phyloP scores from a whole-genome alignment of 2,797 vertebrate genomes.

The Chaetophractus vellerosus region DNA sequence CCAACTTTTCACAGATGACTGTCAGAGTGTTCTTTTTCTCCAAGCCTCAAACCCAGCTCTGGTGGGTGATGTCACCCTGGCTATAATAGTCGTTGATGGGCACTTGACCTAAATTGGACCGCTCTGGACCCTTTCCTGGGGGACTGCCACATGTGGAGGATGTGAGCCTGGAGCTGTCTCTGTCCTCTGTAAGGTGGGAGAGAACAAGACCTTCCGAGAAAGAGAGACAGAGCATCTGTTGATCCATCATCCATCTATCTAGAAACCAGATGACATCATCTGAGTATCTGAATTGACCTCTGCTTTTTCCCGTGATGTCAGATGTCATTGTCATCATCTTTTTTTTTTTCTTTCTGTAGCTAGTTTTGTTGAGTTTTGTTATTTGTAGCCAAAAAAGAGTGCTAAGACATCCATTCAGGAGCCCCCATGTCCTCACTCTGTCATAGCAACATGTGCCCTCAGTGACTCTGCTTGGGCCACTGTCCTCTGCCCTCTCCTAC shows the following conservation, averaged over 20 bases:
- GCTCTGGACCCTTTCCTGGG: background rate
- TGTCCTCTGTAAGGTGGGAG: background rate
- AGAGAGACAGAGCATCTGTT: background rate
- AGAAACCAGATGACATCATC: background rate
- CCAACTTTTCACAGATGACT: background rate
- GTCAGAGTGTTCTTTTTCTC: background rate
- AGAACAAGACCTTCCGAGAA: background rate
- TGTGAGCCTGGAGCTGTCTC: accelerated
- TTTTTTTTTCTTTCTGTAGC: background rate
- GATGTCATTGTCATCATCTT: too few species aligned
- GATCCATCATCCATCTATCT: background rate
- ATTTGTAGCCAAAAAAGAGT: background rate
- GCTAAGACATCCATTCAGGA: background rate
- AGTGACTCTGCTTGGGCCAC: background rate
- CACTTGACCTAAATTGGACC: background rate
- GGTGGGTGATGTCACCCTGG: background rate
- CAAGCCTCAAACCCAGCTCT: background rate
- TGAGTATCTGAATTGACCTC: background rate
- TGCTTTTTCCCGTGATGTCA: background rate
- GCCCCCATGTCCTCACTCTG: background rate
- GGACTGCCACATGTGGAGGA: background rate
- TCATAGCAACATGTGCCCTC: background rate
- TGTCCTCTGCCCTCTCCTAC: background rate
- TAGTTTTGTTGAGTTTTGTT: background rate
- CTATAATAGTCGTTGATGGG: background rate